Conservation (phyloP, 2,888 invertebrate species). For the Drosophila fulvimacula region DNA sequence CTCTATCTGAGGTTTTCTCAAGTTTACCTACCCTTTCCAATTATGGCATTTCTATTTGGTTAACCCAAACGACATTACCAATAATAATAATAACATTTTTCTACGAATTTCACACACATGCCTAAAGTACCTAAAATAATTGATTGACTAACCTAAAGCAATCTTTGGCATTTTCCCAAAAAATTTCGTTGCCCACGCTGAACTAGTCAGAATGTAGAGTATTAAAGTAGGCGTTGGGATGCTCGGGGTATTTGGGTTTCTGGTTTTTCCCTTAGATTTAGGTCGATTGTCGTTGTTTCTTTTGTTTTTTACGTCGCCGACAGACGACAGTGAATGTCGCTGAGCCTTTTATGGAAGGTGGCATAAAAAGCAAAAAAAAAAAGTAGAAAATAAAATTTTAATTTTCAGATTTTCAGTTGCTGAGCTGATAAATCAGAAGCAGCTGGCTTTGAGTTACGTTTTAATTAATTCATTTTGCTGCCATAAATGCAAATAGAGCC, state of each 20-base stretch:
- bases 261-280: constrained; percentile 38
- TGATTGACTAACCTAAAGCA: not conserved
- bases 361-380: constrained; percentile 24
- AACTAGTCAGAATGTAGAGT: constrained; percentile 15
- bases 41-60: not conserved
- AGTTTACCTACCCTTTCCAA: constrained; percentile 26
- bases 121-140: not conserved
- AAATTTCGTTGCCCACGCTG: not conserved
- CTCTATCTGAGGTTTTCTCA: constrained; percentile 6
- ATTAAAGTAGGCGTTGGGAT: constrained; percentile 10
- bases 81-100: not conserved
- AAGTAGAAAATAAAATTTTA: constrained; percentile 22
- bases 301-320: constrained; percentile 48
- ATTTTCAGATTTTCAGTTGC: constrained; percentile 15
- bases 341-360: constrained; percentile 34
- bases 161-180: not conserved
- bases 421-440: constrained; percentile 15
- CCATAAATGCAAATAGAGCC: constrained; percentile 9
- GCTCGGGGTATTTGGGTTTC: not conserved
- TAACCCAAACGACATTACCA: no score
- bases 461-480: constrained; percentile 24
- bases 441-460: constrained; percentile 10
- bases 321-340: constrained; percentile 34
- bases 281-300: constrained; percentile 45
- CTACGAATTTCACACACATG: no score